These are phyloP conservation scores for Parnassius glacialis DNA, from an alignment of 2,888 invertebrate species.

Conservation along the genomic window DNA sequence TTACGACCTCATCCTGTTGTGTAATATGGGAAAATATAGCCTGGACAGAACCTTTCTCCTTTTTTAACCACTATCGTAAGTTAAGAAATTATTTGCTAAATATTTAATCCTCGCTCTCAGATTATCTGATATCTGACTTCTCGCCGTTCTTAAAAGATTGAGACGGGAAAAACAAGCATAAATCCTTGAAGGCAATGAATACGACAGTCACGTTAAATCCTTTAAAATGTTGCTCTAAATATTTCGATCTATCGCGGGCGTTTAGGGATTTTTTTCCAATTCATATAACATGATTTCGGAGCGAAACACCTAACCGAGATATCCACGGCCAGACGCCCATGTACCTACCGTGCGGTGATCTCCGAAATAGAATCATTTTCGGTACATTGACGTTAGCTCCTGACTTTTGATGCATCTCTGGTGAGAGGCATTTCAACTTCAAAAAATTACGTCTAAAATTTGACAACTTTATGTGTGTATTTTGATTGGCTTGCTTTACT, in stretches of 20 bases:
- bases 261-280: constrained; percentile 19
- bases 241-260: constrained; percentile 6
- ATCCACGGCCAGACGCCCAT: constrained; percentile 29
- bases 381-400: constrained; percentile 38
- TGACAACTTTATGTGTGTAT: constrained; percentile 9
- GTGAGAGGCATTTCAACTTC: constrained; percentile 24
- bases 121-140: no score
- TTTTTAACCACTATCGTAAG: no score
- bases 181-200: no score
- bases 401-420: constrained; percentile 34
- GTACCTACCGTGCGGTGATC: constrained; percentile 35
- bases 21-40: no score
- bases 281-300: constrained; percentile 11
- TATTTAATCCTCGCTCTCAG: no score
- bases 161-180: no score
- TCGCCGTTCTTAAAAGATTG: no score
- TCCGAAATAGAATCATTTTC: constrained; percentile 40
- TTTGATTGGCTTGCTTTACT: constrained; percentile 6
- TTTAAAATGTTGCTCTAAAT: neutral
- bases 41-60: no score
- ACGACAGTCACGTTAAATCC: no score
- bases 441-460: constrained; percentile 9
- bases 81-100: no score
- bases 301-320: constrained; percentile 16
- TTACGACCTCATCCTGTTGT: no score